A percentile compares a stretch with the other conserved stretches of the same genome.
phyloP scores from a whole-genome alignment of 2,113 vertebrate genomes.

The Syngnathoides biaculeatus region DNA sequence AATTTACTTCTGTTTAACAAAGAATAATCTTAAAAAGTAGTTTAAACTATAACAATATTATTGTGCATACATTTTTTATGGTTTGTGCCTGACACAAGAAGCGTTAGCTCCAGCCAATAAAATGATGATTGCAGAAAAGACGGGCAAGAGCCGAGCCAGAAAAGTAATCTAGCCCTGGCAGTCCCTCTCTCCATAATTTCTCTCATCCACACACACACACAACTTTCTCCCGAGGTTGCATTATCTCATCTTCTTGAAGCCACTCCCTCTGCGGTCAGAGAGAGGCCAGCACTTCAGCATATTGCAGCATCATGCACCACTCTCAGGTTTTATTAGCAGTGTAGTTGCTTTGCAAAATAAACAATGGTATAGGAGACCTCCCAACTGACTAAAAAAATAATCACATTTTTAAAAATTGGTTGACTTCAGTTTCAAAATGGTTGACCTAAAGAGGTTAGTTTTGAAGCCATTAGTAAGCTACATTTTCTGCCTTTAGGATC shows the following conservation, averaged over 20 bases:
- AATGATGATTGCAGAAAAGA: conserved; percentile 36
- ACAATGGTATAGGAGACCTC: neutral
- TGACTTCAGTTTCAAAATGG: neutral
- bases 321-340: neutral
- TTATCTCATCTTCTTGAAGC: conserved; percentile 45
- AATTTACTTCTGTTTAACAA: neutral
- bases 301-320: conserved; percentile 51
- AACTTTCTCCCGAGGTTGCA: conserved; percentile 25
- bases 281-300: conserved; percentile 65
- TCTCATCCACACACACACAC: conserved; percentile 4
- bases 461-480: too few species aligned
- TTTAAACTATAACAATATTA: neutral
- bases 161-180: conserved; percentile 35
- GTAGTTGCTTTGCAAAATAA: neutral
- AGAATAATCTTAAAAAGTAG: neutral
- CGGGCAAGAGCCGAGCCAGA: conserved; percentile 31
- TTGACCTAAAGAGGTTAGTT: neutral
- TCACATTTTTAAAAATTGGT: neutral
- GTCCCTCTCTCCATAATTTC: conserved; percentile 24
- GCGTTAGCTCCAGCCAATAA: conserved; percentile 17
- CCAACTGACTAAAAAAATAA: neutral
- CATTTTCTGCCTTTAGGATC: too few species aligned
- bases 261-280: conserved; percentile 71
- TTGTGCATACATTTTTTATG: conserved; percentile 13
- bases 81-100: conserved; percentile 26